phyloP scores from a whole-genome alignment of 2,888 invertebrate genomes.

The Mesoligia furuncula region DNA sequence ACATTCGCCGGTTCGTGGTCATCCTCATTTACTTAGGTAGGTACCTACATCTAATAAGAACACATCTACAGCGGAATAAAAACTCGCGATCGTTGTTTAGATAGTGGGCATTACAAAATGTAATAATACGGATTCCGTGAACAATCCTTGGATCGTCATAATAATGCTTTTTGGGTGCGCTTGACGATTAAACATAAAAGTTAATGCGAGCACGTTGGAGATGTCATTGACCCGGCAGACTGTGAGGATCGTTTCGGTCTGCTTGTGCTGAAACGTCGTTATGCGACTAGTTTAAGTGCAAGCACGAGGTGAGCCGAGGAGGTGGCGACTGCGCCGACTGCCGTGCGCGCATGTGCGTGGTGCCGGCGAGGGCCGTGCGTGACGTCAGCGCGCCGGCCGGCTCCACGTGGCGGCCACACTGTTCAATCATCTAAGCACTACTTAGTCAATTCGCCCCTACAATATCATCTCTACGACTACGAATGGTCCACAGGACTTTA shows the following conservation, averaged over 20 bases:
- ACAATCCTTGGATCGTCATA: slow-evolving; percentile 60
- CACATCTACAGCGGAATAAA: slow-evolving; percentile 33
- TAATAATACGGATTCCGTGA: slow-evolving; percentile 54
- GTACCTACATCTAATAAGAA: slow-evolving; percentile 14
- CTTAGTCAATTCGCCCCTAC: slow-evolving; percentile 27
- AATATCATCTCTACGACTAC: slow-evolving; percentile 15
- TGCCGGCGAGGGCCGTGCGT: slow-evolving; percentile 63
- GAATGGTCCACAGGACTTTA: not conserved
- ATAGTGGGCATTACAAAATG: slow-evolving; percentile 38
- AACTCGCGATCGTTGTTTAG: slow-evolving; percentile 35
- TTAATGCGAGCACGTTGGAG: slow-evolving; percentile 70
- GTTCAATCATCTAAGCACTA: slow-evolving; percentile 70
- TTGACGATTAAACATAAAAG: slow-evolving; percentile 71
- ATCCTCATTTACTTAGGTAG: slow-evolving; percentile 5
- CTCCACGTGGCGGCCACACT: slow-evolving; percentile 82
- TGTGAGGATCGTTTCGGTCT: slow-evolving; percentile 82
- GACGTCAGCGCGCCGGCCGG: slow-evolving; percentile 78
- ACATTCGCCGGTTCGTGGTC: slow-evolving; percentile 22
- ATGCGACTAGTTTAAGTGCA: slow-evolving; percentile 83
- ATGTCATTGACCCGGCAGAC: slow-evolving; percentile 84
- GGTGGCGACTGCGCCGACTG: slow-evolving; percentile 65
- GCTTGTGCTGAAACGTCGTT: slow-evolving; percentile 83
- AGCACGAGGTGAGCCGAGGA: slow-evolving; percentile 72
- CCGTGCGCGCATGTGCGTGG: slow-evolving; percentile 43
- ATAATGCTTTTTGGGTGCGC: slow-evolving; percentile 65